Evolutionary conservation across 2,113 vertebrate species (phyloP), one percentile per base, ranked within the genome.

Genomic region (Burhinus bistriatus): DNA sequence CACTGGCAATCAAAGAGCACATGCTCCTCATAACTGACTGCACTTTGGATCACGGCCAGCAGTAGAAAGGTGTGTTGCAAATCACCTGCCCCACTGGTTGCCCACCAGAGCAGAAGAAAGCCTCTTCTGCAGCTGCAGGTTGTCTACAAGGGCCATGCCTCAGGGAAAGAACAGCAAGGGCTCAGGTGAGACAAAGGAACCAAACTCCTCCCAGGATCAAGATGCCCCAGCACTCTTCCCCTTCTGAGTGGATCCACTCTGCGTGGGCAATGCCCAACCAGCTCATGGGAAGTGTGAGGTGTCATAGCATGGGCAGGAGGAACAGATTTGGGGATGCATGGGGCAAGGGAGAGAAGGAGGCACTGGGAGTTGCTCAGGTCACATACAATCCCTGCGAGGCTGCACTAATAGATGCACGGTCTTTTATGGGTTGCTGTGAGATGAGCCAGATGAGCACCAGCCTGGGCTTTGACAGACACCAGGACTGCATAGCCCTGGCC

Each of bases 301-400:
- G 44, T 59, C 21, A 36, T 15, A 44, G 15, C 0, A 0, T 49
- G 32, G 38, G 26, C 21, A 78, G 18, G 11, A 61, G 13, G 55
- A 52, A 27, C 26, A 45, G 47, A 70, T 62, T 4, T 62, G 15
- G 38, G 32, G 38, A 38, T 27, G 21, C 38, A 52, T 17, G 26
- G 25, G 45, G 8, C 32, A 44, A 34, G 27, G 38, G 15, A 69
- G 16, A 51, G 36, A 70, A 54, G 13, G 55, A 34, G 18, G 29
- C 58, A 42, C 25, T 38, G 65, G 27, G 19, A 71, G 22, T 40
- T 47, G 49, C 17, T 10, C 8, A 23, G 47, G 40, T 47, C 34
- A 52, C 27, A 8, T 23, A 45, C 1, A 6, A 19, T 55, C 34
- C 36, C 14, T 2, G 1, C 0, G 7, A 47, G 12, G 15, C 23